phyloP scores from a whole-genome alignment of 2,888 invertebrate species.

The Drosophila nigritarsus region DNA sequence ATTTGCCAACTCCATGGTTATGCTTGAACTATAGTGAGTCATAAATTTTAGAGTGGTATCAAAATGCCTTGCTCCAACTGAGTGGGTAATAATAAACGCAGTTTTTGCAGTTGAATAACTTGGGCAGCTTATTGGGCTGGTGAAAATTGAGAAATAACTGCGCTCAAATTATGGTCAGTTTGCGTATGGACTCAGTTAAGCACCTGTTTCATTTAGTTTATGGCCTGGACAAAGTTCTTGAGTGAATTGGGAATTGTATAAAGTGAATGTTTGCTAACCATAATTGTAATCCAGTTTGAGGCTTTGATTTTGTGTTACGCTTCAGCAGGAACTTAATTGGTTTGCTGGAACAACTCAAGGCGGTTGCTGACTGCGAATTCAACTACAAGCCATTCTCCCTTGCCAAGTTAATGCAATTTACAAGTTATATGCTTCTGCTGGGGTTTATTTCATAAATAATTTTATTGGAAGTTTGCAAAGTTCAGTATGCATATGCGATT shows the following conservation, averaged over 20 bases:
- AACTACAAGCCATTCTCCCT: conserved; percentile 38
- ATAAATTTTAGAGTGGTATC: conserved; percentile 9
- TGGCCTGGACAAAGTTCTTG: conserved; percentile 7
- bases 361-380: conserved; percentile 25
- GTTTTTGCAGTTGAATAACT: conserved; percentile 14
- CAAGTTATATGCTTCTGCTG: conserved; percentile 23
- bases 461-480: conserved; percentile 36
- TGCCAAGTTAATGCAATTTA: conserved; percentile 52
- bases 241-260: conserved; percentile 9
- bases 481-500: conserved; percentile 49
- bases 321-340: conserved; percentile 50
- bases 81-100: background rate
- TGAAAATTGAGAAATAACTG: conserved; percentile 8
- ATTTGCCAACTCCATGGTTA: background rate
- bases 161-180: conserved; percentile 43
- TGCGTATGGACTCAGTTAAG: conserved; percentile 31
- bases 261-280: conserved; percentile 73
- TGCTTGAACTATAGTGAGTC: background rate
- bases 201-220: conserved; percentile 28
- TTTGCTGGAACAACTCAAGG: conserved; percentile 19
- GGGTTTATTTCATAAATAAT: conserved; percentile 13
- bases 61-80: background rate
- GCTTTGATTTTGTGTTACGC: conserved; percentile 75
- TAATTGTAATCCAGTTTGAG: conserved; percentile 85
- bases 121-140: conserved; percentile 51